Evolutionary conservation across 2,888 invertebrate genomes (phyloP).

Genomic region (Drosophila imparisetae): DNA sequence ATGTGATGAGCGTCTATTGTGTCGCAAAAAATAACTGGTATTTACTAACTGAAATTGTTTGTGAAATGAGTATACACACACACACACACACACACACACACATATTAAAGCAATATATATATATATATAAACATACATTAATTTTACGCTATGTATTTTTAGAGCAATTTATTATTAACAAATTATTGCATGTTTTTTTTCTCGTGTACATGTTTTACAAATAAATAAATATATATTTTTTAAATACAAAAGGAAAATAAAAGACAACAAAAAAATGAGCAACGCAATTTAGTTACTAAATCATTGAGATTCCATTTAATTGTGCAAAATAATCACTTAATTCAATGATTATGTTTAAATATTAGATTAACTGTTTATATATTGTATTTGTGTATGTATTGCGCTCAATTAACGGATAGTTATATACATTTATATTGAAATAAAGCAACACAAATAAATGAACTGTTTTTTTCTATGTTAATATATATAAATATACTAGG

Average conservation of each 20-base stretch:
- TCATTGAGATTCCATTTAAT: conserved; percentile 25
- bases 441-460: not conserved
- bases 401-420: not conserved
- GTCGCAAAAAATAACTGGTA: conserved; percentile 64
- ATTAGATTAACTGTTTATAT: not conserved
- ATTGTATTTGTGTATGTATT: not conserved
- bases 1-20: conserved; percentile 71
- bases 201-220: conserved; percentile 64
- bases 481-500: not conserved
- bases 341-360: not conserved
- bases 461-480: not conserved
- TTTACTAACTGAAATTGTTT: conserved; percentile 66
- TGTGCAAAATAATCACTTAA: not conserved
- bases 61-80: conserved; percentile 23
- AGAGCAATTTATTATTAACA: conserved; percentile 70
- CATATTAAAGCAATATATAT: conserved; percentile 20
- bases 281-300: conserved; percentile 16
- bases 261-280: conserved; percentile 14
- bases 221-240: conserved; percentile 32
- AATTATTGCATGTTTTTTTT: conserved; percentile 62
- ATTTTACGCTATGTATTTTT: conserved; percentile 74
- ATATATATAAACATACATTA: conserved; percentile 43
- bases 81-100: conserved; percentile 16
- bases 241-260: conserved; percentile 16
- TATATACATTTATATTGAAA: conserved; percentile 5